Base-by-base conservation (phyloP, 1,140 invertebrate genomes). In the Euwallacea similis region DNA sequence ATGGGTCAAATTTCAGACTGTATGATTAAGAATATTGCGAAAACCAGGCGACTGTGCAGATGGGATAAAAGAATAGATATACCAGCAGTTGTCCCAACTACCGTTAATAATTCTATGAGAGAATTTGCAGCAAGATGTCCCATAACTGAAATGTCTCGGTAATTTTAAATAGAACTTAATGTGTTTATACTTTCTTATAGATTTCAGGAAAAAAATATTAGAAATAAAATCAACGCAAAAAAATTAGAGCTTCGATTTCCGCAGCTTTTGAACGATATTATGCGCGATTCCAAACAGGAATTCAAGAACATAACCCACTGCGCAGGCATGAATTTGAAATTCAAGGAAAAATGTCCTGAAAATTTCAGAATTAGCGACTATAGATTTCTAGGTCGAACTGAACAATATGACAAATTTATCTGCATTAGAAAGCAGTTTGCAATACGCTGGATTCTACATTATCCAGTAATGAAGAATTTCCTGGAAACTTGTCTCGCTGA, bases 381-480 rank as follows among this genome's bases (percentile, higher is more conserved):
- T 71, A 87, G 87, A 79, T 84, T 82, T 71, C 75, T 80, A 3
- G 89, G 89, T 2, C 78, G 83, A 60, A 89, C 88, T 0, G 71
- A 84, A 15, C 84, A 87, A 75, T 87, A 87, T 71, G 71, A 82
- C 0, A 82, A 82, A 66, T 90, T 86, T 82, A 50, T 88, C 7
- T 83, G 81, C 71, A 87, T 84, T 79, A 84, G 85, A 33, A 85
- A 85, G 16, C 83, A 82, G 68, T 75, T 91, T 0, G 77, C 82
- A 72, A 82, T 82, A 55, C 85, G 81, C 69, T 83, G 86, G 66
- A 83, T 88, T 7, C 79, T 89, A 15, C 79, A 88, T 15, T 86
- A 90, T 76, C 85, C 84, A 13, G 84, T 89, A 62, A 83, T 90
- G 69, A 84, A 85, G 66, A 81, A 84, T 10, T 84, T 91, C 4